Evolutionary conservation across 2,113 vertebrate genomes (phyloP).

Genomic region (Melospiza melodia): DNA sequence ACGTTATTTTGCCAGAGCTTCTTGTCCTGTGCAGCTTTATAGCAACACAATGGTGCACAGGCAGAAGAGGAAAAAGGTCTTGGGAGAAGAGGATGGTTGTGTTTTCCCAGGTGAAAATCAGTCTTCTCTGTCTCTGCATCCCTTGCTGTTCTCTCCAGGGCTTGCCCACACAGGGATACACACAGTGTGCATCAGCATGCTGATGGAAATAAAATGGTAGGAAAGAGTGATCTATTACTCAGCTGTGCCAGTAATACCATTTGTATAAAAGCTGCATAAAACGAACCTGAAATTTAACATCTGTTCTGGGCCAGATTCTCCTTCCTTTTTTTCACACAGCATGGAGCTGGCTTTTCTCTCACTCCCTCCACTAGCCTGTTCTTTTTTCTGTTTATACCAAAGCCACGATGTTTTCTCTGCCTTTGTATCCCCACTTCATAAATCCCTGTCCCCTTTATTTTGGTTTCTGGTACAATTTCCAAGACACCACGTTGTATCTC

Average conservation of each 20-base stretch:
- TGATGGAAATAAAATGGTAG: neutral
- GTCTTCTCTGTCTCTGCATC: neutral
- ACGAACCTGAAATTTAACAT: neutral
- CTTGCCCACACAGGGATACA: neutral
- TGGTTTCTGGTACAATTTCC: neutral
- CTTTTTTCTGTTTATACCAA: neutral
- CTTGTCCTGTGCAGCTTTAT: neutral
- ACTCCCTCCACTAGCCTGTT: neutral
- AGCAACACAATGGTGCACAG: neutral
- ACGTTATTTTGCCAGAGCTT: neutral
- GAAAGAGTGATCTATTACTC: neutral
- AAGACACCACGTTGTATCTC: accelerated
- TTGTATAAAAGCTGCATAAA: neutral
- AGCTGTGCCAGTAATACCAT: neutral
- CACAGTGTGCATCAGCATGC: neutral
- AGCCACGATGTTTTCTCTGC: neutral
- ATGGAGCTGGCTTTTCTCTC: neutral
- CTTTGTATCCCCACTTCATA: neutral
- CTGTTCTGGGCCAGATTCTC: neutral
- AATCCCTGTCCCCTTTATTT: neutral
- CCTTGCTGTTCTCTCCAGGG: neutral
- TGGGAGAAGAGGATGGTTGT: neutral
- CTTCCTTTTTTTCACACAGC: neutral
- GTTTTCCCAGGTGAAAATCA: conserved; percentile 7
- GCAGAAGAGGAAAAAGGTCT: neutral